Conservation (phyloP, 2,113 vertebrate genomes). For the Triplophysa dalaica region DNA sequence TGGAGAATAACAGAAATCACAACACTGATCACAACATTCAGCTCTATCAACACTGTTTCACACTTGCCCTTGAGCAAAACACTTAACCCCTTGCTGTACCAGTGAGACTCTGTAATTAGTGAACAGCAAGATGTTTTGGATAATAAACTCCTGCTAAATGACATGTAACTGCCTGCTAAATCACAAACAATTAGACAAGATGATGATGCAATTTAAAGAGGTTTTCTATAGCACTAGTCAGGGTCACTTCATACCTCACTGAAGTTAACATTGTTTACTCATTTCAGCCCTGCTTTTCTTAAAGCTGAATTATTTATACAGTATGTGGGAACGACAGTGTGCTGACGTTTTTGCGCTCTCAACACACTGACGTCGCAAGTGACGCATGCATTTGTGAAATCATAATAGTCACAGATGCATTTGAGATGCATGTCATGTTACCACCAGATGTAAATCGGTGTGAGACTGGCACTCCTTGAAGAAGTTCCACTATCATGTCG, state of each 20-base stretch:
- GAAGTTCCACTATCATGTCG: too few relatives aligned
- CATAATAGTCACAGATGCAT: too few relatives aligned
- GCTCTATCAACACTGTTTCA: neutral
- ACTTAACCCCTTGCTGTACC: slow-evolving; percentile 21
- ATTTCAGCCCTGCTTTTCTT: neutral
- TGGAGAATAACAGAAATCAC: neutral
- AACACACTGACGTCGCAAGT: too few relatives aligned
- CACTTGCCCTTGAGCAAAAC: neutral
- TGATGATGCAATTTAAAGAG: neutral
- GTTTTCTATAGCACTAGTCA: neutral
- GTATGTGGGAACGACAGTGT: too few relatives aligned
- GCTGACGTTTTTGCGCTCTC: too few relatives aligned
- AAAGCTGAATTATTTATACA: too few relatives aligned
- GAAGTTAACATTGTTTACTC: neutral
- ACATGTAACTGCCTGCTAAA: slow-evolving; percentile 23
- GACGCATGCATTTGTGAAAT: too few relatives aligned
- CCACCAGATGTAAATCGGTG: too few relatives aligned
- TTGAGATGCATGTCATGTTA: too few relatives aligned
- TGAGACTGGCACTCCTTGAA: too few relatives aligned
- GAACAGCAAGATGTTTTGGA: slow-evolving; percentile 9
- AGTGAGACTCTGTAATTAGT: slow-evolving; percentile 18
- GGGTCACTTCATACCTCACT: neutral
- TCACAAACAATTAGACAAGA: slow-evolving; percentile 15
- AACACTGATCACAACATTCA: slow-evolving; percentile 1
- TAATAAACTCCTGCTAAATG: neutral